These are phyloP conservation scores for Nemapogon koenigi DNA, from an alignment of 2,888 invertebrate genomes.

Conservation along the genomic window DNA sequence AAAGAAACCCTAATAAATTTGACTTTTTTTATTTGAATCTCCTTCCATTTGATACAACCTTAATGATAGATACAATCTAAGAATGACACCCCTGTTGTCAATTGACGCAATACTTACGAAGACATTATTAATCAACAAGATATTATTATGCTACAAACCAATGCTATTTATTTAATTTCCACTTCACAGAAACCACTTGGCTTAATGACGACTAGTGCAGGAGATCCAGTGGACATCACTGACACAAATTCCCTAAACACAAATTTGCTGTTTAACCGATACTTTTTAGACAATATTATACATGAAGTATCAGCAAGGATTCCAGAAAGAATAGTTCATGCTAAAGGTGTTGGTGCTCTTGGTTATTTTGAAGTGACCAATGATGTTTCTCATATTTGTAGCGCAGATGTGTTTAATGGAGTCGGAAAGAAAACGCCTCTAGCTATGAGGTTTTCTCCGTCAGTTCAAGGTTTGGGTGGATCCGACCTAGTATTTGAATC, in stretches of 20 bases:
- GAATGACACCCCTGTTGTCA: too few species aligned
- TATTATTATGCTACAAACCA: neutral
- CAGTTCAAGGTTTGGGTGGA: constrained; percentile 68
- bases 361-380: constrained; percentile 84
- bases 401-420: constrained; percentile 63
- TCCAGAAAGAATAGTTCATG: constrained; percentile 90
- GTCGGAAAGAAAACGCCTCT: constrained; percentile 67
- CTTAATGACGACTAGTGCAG: constrained; percentile 70
- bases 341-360: constrained; percentile 87
- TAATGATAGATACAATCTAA: too few species aligned
- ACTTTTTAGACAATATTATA: constrained; percentile 70
- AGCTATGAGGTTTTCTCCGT: constrained; percentile 62
- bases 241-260: constrained; percentile 31
- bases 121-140: neutral
- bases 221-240: constrained; percentile 76
- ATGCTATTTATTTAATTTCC: neutral
- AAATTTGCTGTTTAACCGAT: constrained; percentile 29
- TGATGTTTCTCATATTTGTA: constrained; percentile 70
- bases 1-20: too few species aligned
- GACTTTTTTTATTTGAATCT: too few species aligned
- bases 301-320: constrained; percentile 84
- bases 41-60: too few species aligned
- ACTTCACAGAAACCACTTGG: neutral
- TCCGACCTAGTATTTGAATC: constrained; percentile 42
- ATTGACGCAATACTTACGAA: neutral